These are phyloP conservation scores for Meandrusa payeni DNA, from an alignment of 2,888 invertebrate species.

Conservation along the genomic window DNA sequence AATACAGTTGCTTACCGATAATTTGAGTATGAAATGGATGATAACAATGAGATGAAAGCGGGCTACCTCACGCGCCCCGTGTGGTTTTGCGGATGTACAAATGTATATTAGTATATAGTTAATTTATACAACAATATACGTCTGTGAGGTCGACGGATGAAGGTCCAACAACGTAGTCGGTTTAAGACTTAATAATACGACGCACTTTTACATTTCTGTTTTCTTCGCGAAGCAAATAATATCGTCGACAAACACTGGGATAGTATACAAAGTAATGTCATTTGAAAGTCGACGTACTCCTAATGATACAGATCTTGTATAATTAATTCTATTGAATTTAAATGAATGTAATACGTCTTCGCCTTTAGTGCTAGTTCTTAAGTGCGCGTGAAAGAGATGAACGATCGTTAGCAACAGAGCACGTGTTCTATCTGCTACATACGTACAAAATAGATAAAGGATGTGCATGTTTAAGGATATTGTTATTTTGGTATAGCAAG, in stretches of 20 bases:
- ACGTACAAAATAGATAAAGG: conserved; percentile 1
- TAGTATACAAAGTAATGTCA: conserved; percentile 13
- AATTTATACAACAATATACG: too few relatives aligned
- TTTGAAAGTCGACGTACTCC: conserved; percentile 16
- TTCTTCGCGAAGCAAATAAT: background rate
- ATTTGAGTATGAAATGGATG: too few relatives aligned
- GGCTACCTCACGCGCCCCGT: too few relatives aligned
- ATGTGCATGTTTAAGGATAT: background rate
- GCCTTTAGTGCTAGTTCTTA: too few relatives aligned
- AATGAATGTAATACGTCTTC: conserved; percentile 2
- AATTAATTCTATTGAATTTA: conserved; percentile 19
- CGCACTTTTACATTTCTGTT: background rate
- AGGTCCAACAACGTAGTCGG: too few relatives aligned
- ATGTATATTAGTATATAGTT: too few relatives aligned
- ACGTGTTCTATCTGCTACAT: conserved; percentile 8
- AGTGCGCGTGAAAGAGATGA: background rate
- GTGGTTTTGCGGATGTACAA: too few relatives aligned
- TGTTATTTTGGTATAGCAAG: too few relatives aligned
- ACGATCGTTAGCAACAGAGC: background rate
- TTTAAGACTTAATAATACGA: too few relatives aligned
- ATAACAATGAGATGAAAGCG: too few relatives aligned
- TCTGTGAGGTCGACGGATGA: too few relatives aligned
- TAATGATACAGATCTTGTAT: conserved; percentile 13
- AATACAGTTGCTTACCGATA: too few relatives aligned
- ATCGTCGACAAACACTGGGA: conserved; percentile 4